Conservation (phyloP, 2,113 vertebrate species). For the Melozone crissalis region DNA sequence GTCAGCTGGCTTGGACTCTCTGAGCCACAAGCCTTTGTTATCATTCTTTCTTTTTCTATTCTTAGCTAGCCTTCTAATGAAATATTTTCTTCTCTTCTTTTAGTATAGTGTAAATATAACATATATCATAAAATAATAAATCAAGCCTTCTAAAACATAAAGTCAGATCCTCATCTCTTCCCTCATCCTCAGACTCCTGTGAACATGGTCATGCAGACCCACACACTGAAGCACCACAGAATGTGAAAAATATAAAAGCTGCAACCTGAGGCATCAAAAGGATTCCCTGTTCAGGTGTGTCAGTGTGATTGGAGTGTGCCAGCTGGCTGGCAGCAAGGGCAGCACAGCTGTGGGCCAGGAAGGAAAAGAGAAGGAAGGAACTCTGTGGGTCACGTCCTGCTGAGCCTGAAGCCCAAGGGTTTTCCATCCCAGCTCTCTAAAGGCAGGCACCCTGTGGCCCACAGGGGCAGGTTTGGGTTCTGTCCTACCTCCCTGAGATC, state of each 20-base stretch:
- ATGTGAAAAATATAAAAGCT: neutral
- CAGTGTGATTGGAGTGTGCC: neutral
- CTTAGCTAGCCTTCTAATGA: too few species aligned
- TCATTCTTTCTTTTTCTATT: too few species aligned
- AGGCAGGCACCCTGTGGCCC: neutral
- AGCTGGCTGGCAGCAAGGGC: neutral
- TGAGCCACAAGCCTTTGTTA: too few species aligned
- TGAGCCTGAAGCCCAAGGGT: neutral
- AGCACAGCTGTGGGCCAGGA: neutral
- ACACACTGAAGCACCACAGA: neutral
- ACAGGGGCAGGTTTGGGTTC: accelerated
- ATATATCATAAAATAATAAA: too few species aligned
- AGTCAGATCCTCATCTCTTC: too few species aligned
- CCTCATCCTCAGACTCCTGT: too few species aligned
- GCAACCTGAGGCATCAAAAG: neutral
- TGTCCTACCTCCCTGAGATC: neutral
- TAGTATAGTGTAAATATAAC: too few species aligned
- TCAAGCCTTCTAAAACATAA: too few species aligned
- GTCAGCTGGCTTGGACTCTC: too few species aligned
- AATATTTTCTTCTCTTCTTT: too few species aligned
- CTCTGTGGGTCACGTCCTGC: neutral
- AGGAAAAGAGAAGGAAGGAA: too few species aligned
- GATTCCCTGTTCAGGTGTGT: neutral
- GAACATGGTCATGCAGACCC: neutral
- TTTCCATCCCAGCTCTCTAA: too few species aligned